Base-by-base conservation (phyloP, 2,113 vertebrate genomes). In the Ptychochromis oligacanthus region DNA sequence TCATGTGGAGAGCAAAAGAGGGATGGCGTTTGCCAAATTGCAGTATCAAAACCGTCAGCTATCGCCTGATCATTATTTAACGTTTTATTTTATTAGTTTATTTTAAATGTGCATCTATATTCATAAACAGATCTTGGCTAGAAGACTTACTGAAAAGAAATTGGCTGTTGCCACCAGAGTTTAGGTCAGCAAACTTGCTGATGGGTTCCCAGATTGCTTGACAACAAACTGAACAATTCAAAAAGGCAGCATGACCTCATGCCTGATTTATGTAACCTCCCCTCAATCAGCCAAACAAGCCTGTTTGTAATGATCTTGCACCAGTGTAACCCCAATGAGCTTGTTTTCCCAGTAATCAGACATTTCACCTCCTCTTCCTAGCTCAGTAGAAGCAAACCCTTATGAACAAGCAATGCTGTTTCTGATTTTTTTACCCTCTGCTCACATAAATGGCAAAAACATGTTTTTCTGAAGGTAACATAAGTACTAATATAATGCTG, bases 181-280 rank as follows among this genome's bases (percentile, higher is more conserved):
- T 40, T 10, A 9, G 2, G 43, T 43, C 43, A 28, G 43, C 26
- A 72, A 52, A 72, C 46, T 46, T 28, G 26, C 49, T 52, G 10
- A 52, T 72, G 43, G 65, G 43, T 17, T 72, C 43, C 20, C 65
- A 31, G 43, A 65, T 46, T n/a, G 15, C 26, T 26, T 38, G 38
- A 49, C 49, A 76, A 36, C 60, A 82, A 18, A 89, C 80, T 87
- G 75, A 89, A 79, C 61, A 4, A 31, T 81, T 80, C 54, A 74
- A 85, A 81, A 80, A 88, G 83, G 75, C 61, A 55, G 54, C 75
- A 28, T 67, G 74, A 57, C 84, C 24, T 49, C 9, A 12, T 46
- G 82, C 36, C 65, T 40, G 24, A 46, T 80, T 84, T 65, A 70
- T 85, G 57, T 77, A 75, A 75, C 38, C 31, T 31, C 18, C 22